These are phyloP conservation scores for Colletes collaris DNA, from an alignment of 2,888 invertebrate genomes.

Conservation along the genomic window DNA sequence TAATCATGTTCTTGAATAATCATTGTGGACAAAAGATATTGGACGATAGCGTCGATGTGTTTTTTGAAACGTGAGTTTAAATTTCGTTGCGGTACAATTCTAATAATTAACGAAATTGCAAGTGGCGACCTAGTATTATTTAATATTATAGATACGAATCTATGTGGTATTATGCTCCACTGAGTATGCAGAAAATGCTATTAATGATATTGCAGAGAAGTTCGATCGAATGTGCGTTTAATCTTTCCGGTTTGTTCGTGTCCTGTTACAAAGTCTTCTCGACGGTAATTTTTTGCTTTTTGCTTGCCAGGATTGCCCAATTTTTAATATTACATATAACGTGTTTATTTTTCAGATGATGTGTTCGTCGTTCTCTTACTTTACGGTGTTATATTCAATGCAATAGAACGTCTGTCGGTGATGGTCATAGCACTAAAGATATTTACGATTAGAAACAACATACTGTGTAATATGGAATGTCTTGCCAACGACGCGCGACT, in stretches of 20 bases:
- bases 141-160: constrained; percentile 36
- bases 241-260: not conserved
- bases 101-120: not conserved
- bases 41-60: not conserved
- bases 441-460: too few relatives aligned
- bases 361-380: not conserved
- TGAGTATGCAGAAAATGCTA: constrained; percentile 33
- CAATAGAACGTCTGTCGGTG: too few relatives aligned
- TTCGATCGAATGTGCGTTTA: not conserved
- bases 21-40: not conserved
- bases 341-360: constrained; percentile 4
- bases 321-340: too few relatives aligned
- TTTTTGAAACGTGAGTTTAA: constrained; percentile 1
- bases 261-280: not conserved
- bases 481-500: too few relatives aligned
- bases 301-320: too few relatives aligned
- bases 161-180: constrained; percentile 29
- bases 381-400: not conserved
- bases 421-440: too few relatives aligned
- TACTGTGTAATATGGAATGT: too few relatives aligned
- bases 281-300: not conserved
- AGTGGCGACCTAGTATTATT: not conserved
- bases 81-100: not conserved
- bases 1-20: constrained; percentile 1
- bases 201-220: not conserved